Evolutionary conservation across 2,797 vertebrate species (phyloP).

Genomic region (Dermochelys coriacea): DNA sequence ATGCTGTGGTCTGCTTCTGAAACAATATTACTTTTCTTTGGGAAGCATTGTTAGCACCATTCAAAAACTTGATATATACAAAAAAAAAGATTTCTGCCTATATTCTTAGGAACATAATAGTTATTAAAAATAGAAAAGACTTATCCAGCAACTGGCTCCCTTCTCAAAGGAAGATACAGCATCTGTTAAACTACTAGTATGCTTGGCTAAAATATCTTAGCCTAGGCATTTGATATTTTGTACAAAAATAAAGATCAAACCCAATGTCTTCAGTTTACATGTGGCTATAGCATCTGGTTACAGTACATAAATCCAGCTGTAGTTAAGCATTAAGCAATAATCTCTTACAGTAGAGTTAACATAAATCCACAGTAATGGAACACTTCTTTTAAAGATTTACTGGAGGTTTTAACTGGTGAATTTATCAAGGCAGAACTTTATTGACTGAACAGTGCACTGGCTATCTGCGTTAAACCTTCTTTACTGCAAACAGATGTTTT

Average conservation of each 20-base stretch:
- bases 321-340: background rate
- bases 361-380: background rate
- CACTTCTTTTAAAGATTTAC: background rate
- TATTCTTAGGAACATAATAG: background rate
- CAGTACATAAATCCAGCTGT: background rate
- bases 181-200: accelerated
- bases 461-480: background rate
- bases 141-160: background rate
- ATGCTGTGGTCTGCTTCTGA: background rate
- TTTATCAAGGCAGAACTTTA: background rate
- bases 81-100: background rate
- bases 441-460: background rate
- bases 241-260: background rate
- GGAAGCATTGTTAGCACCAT: background rate
- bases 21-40: background rate
- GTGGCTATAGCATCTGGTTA: background rate
- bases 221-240: background rate
- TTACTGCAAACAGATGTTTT: constrained; percentile 16
- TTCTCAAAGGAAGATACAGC: background rate
- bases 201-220: background rate
- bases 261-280: background rate
- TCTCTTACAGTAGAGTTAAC: accelerated
- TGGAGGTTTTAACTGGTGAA: background rate
- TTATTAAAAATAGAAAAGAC: background rate
- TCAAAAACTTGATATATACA: background rate